Percentiles rank a stretch among this genome's conserved stretches.
Conservation (phyloP, 2,888 invertebrate genomes). For the Phyto melanocephala region DNA sequence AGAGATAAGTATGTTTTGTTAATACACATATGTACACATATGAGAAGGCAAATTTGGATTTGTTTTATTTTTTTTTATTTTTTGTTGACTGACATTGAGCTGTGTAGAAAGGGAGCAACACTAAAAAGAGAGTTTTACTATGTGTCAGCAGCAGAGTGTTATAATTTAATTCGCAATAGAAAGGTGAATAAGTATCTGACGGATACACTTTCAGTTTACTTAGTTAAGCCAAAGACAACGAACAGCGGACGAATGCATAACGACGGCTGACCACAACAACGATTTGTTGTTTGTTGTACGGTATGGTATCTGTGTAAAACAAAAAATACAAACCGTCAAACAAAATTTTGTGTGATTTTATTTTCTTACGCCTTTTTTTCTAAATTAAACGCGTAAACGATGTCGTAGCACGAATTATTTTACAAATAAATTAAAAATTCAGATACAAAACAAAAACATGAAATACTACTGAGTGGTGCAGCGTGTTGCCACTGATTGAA, state of each 20-base stretch:
- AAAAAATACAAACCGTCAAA: neutral
- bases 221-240: conserved; percentile 59
- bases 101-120: neutral
- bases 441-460: neutral
- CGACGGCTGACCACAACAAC: conserved; percentile 13
- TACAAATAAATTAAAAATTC: neutral
- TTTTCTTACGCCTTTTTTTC: neutral
- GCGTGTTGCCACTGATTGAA: conserved; percentile 12
- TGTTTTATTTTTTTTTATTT: neutral
- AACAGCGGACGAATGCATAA: conserved; percentile 23
- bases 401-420: conserved; percentile 23
- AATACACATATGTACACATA: neutral
- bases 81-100: neutral
- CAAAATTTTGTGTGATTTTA: neutral
- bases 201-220: conserved; percentile 64
- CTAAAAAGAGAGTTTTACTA: conserved; percentile 2
- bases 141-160: conserved; percentile 14
- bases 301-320: neutral
- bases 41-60: neutral
- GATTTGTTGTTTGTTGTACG: conserved; percentile 31
- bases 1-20: neutral
- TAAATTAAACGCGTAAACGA: conserved; percentile 42
- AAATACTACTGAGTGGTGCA: neutral
- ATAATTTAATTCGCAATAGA: conserved; percentile 50
- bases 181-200: conserved; percentile 65